Evolutionary conservation across 2,113 vertebrate genomes (phyloP), one percentile per base, ranked within the genome.

Genomic region (Cheirogaleus medius): DNA sequence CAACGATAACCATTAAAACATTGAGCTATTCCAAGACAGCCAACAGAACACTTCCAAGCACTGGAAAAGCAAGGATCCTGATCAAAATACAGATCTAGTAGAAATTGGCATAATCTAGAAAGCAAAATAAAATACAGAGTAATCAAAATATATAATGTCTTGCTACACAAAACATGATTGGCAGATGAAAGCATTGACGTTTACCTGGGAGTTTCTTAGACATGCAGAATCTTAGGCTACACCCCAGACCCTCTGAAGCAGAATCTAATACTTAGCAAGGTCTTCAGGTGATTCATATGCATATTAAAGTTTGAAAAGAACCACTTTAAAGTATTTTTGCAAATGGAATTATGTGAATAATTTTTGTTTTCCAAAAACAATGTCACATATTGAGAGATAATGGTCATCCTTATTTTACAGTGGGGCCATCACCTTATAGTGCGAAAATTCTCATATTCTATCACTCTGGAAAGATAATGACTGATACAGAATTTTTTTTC

Each of bases 381-480:
- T 64, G 49, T 83, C 44, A 23, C 58, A 54, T 66, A 77, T 25
- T 21, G 8, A 84, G 56, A 90, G 68, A 39, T 64, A 92, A 74
- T 4, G n/a, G 32, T 87, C 76, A 60, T 52, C 9, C 69, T 84
- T 74, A 74, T 83, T 95, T 90, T 94, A 47, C 0, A 17, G 18
- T 8, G 63, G 37, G 37, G 15, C 34, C 68, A 60, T 93, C 77
- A 49, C 34, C 69, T 87, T n/a, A 32, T 34, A 73, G 80, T 52
- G 27, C 81, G 49, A 76, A 82, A 90, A n/a, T 37, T 71, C 83
- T 74, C 58, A 29, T 37, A 42, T 78, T 60, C 77, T 84, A 1
- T 69, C 73, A 83, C 58, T 91, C 77, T 44, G 94, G 44, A 74
- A 77, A 94, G 95, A 80, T 93, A 91, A 92, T 90, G 96, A 93